Base-by-base conservation (phyloP, 2,888 invertebrate species). In the Leptopterna dolabrata region DNA sequence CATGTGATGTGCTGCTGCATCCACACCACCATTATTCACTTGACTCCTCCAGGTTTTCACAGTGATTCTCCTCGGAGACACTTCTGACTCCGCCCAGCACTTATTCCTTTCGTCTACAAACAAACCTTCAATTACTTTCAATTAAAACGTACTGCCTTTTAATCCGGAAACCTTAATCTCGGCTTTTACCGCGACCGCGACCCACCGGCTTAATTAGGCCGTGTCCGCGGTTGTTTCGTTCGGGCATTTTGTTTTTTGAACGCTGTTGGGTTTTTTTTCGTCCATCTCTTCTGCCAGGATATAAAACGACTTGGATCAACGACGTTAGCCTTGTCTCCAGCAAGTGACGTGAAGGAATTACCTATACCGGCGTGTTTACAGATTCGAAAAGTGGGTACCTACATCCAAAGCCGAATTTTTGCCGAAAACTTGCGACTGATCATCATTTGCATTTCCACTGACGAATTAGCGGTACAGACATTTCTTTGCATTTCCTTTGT, bases 101-200 rank as follows among this genome's bases (percentile, higher is more conserved):
- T 36, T 41, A 2, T 30, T 19, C 73, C 14, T 14, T 71, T 27
- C 0, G 36, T 16, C 30, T n/a, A n/a, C 73, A 73, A 73, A 73
- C 73, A 73, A 73, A 73, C 73, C 73, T 16, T n/a, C 30, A 73
- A 30, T 73, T 73, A 73, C 73, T 73, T 36, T 36, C 73, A 73
- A 73, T 73, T 73, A 73, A 30, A 73, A 36, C 73, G 36, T 41
- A 30, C 36, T 73, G 36, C 73, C 36, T 73, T 73, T 73, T 73
- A 73, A 73, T 73, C 73, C 73, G 73, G 73, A 73, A 73, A 73
- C 73, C 73, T 36, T 73, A 73, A 73, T 73, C 73, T 41, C 73
- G 73, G 41, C 63, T 63, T 63, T 63, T 24, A 19, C 63, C n/a
- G 51, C 16, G 63, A 19, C 24, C 19, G n/a, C n/a, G n/a, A n/a